Base-by-base conservation (phyloP, 2,113 vertebrate species). In the Sterrhoptilus dennistouni region DNA sequence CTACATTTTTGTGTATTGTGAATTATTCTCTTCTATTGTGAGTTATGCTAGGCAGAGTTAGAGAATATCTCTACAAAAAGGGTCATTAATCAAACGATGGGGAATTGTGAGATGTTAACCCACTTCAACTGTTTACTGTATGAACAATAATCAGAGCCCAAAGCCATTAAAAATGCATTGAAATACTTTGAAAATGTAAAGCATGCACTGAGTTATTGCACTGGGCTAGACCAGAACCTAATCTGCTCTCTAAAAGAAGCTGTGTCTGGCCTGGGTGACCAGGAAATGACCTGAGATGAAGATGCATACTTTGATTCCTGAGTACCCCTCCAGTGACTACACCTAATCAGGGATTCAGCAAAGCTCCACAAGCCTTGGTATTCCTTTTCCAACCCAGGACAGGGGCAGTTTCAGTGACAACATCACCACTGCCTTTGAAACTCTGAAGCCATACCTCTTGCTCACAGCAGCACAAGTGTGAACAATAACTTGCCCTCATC, bases 291-390 rank as follows among this genome's bases (percentile, higher is more conserved):
- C 33, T 36, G 69, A 64, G 14, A 24, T 42, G 74, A 87, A 42
- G 35, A 47, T 0, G 0, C 7, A 35, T 6, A 23, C 54, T 47
- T 54, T 1, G 1, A 10, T 83, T 83, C 29, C 66, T 0, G 0
- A 28, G 28, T 49, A 17, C 11, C 3, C 6, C 61, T 60, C 44
- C 45, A 36, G 21, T 14, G 5, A 29, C 27, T 64, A 63, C 25
- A 79, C 40, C 19, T 76, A 27, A 22, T 5, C 21, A n/a, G 29
- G 14, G 35, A 52, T 4, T 57, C 28, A 53, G 6, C 15, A 75
- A 79, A 96, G 9, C 18, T 83, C 44, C 66, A 64, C 33, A 63
- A 17, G 7, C 44, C 40, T 75, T 68, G 23, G 12, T 38, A 6
- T n/a, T n/a, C 27, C 36, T 75, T 42, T 90, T 56, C 28, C n/a